These are phyloP conservation scores for Orbicella faveolata DNA, from an alignment of 64 coral and sea anemone species.

Conservation along the genomic window DNA sequence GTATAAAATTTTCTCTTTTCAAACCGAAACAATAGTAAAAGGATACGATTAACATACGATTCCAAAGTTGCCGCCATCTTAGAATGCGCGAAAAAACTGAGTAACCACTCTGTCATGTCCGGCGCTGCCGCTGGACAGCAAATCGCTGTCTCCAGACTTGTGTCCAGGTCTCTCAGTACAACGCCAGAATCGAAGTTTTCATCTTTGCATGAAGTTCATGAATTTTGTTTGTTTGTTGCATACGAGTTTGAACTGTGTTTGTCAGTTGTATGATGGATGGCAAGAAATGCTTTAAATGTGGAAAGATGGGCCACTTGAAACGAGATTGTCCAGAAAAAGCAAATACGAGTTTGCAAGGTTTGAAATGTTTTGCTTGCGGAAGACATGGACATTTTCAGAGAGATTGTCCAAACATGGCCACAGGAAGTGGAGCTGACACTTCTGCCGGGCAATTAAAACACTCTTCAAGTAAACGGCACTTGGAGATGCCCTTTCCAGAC, in stretches of 20 bases:
- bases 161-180: not conserved
- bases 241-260: not conserved
- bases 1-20: not conserved
- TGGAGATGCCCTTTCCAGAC: slow-evolving; percentile 43
- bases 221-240: too few relatives aligned
- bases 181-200: too few relatives aligned
- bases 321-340: slow-evolving; percentile 82
- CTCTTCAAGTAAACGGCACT: not conserved
- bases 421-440: not conserved
- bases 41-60: slow-evolving; percentile 99
- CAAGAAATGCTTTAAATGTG: slow-evolving; percentile 89
- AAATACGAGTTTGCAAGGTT: slow-evolving; percentile 17
- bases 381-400: slow-evolving; percentile 80
- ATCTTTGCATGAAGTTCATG: not conserved
- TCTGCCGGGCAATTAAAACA: slow-evolving; percentile 18
- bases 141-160: not conserved
- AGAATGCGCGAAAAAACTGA: not conserved
- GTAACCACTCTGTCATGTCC: not conserved
- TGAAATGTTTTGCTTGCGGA: slow-evolving; percentile 89
- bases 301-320: slow-evolving; percentile 82
- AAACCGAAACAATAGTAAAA: slow-evolving; percentile 8
- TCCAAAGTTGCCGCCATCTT: slow-evolving; percentile 98
- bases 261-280: slow-evolving; percentile 32
- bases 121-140: not conserved
- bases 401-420: slow-evolving; percentile 45